Evolutionary conservation across 1,140 invertebrate species (phyloP).

Genomic region (Drosophila kurseongensis): DNA sequence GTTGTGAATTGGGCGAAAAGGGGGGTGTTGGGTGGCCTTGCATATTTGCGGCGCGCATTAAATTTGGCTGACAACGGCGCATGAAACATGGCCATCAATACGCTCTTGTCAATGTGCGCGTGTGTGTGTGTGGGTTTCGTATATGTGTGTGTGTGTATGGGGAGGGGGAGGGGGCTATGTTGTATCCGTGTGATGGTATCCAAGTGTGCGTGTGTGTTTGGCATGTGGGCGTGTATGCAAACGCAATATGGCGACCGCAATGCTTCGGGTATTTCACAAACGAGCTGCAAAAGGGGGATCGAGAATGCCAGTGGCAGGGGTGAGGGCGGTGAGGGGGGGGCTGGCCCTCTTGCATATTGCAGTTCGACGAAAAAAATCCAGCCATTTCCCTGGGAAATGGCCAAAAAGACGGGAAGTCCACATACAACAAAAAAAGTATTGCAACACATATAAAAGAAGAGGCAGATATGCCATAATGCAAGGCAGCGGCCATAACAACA

Average conservation of each 20-base stretch:
- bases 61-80: slow-evolving; percentile 81
- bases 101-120: slow-evolving; percentile 63
- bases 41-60: slow-evolving; percentile 81
- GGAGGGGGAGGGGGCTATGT: background rate
- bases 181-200: slow-evolving; percentile 12
- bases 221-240: slow-evolving; percentile 80
- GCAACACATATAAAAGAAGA: slow-evolving; percentile 12
- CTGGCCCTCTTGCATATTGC: slow-evolving; percentile 13
- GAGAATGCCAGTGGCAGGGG: slow-evolving; percentile 7
- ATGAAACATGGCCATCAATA: slow-evolving; percentile 81
- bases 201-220: slow-evolving; percentile 54
- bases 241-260: slow-evolving; percentile 84
- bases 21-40: slow-evolving; percentile 45
- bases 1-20: background rate
- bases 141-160: slow-evolving; percentile 9
- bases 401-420: background rate
- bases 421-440: background rate
- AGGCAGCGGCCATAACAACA: slow-evolving; percentile 31
- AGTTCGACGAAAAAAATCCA: slow-evolving; percentile 11
- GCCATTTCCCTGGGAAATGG: slow-evolving; percentile 22
- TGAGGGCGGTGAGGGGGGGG: background rate
- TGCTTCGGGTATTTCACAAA: slow-evolving; percentile 69
- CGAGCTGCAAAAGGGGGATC: slow-evolving; percentile 36
- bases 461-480: slow-evolving; percentile 42
- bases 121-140: slow-evolving; percentile 5